Evolutionary conservation across 2,888 invertebrate genomes (phyloP), one percentile per base, ranked within the genome.

Genomic region (Caenorhabditis uteleia): DNA sequence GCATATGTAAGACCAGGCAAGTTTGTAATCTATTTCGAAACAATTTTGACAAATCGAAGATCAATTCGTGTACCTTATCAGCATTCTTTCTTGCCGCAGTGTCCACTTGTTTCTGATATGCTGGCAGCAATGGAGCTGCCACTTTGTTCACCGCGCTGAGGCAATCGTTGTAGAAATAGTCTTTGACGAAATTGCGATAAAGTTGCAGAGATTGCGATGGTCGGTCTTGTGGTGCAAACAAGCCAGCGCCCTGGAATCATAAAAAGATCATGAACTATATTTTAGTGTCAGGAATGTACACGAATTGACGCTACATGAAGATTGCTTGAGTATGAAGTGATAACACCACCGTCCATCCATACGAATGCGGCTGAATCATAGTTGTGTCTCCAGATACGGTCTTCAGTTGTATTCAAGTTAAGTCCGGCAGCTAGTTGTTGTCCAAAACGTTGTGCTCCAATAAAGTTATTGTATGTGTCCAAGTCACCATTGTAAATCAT

Each of bases 401-500:
- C 70, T 29, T 60, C 59, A 3, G 50, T 51, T 21, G 38, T 42
- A 18, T 44, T 66, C 31, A 68, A 27, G 1, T 55, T 55, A 20
- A 57, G 36, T 3, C 26, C 10, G 8, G 33, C 25, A 0, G 54
- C 67, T 14, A 75, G 34, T 23, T 68, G 51, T 34, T 62, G 45
- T 20, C 62, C 70, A 40, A 77, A 77, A 26, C 53, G 50, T 62
- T 74, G 72, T 18, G 75, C 77, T 43, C 62, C 67, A 18, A 77
- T 64, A 44, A 70, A 69, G 46, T 64, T 68, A 44, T 55, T 59
- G n/a, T 56, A 54, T 4, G 60, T 31, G 39, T 77, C 77, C 5
- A 65, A 38, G 48, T 77, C 77, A 25, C 77, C 77, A 44, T 77
- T 77, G 64, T 70, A 72, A 29, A 77, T 44, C 42, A 77, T 44